Percentiles rank a stretch among this genome's conserved stretches.
phyloP scores from a whole-genome alignment of 2,888 invertebrate genomes.

The Spicauda simplicius region DNA sequence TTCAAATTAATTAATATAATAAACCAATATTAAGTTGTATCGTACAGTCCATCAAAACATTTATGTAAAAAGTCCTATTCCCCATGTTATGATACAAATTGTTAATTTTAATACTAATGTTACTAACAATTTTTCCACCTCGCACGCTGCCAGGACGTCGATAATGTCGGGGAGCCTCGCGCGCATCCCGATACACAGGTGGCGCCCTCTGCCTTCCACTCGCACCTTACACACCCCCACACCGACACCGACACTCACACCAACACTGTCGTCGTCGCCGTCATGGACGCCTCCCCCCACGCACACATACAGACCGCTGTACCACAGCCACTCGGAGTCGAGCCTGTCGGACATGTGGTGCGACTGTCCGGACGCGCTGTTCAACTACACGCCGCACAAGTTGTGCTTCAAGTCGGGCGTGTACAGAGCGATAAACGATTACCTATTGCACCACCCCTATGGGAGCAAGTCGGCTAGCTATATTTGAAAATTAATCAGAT shows the following conservation, averaged over 20 bases:
- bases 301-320: slow-evolving; percentile 6
- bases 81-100: too few species aligned
- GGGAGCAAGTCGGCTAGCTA: slow-evolving; percentile 72
- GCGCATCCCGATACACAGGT: slow-evolving; percentile 83
- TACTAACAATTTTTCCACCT: slow-evolving; percentile 3
- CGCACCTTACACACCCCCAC: slow-evolving; percentile 23
- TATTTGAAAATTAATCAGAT: slow-evolving; percentile 49
- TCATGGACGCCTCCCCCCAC: not conserved
- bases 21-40: too few species aligned
- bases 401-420: slow-evolving; percentile 68
- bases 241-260: slow-evolving; percentile 11
- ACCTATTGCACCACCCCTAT: slow-evolving; percentile 70
- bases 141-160: slow-evolving; percentile 77
- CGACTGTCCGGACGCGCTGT: slow-evolving; percentile 68
- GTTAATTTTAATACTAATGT: not conserved
- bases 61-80: too few species aligned
- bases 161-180: slow-evolving; percentile 80
- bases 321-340: slow-evolving; percentile 8
- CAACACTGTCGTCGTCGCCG: not conserved
- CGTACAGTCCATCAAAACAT: too few species aligned
- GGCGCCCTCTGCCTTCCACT: slow-evolving; percentile 53
- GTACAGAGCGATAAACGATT: slow-evolving; percentile 59
- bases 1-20: too few species aligned
- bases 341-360: slow-evolving; percentile 57
- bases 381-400: slow-evolving; percentile 69